Base-by-base conservation (phyloP, 2,888 invertebrate genomes). In the Drosophila emarginata region DNA sequence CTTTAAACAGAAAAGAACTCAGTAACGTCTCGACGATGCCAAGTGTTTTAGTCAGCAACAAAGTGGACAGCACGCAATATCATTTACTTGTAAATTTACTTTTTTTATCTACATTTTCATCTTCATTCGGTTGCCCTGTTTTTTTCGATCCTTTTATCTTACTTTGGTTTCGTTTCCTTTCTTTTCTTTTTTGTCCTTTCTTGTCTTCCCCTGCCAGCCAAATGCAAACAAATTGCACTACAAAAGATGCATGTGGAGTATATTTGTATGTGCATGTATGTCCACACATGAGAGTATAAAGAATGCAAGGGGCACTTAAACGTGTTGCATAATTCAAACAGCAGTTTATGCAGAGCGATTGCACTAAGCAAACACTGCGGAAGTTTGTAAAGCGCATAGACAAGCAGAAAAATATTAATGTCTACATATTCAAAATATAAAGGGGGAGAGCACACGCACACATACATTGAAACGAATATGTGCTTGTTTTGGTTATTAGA, bases 261-360 rank as follows among this genome's bases (percentile, higher is more conserved):
- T 14, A 12, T 28, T 45, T 63, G 51, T 57, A 14, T 18, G 32
- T 18, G 4, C 23, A 18, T 56, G 36, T 60, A 32, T 23, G 45
- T 58, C 40, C 54, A 39, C 53, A 52, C 18, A 15, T 39, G 37
- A 18, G 21, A 52, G 72, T 64, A 65, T 37, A 67, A 72, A 71
- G 78, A 78, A 67, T 68, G 69, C 74, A 72, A 21, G 45, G 32
- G 76, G 76, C 87, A 88, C 81, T 86, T 83, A 88, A 80, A 72
- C 72, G 87, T 78, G 75, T 72, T 83, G 83, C 87, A 83, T 83
- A 86, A 88, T 83, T 88, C 72, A 83, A 64, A 51, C 61, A 40
- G 66, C 83, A 45, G 80, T 82, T 81, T 81, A 87, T 82, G 74
- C 80, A 75, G 62, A 85, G 68, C 70, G 77, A 79, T 72, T 77